These are phyloP conservation scores for Capitulum mitella DNA, from an alignment of 2,888 invertebrate genomes.

Conservation along the genomic window DNA sequence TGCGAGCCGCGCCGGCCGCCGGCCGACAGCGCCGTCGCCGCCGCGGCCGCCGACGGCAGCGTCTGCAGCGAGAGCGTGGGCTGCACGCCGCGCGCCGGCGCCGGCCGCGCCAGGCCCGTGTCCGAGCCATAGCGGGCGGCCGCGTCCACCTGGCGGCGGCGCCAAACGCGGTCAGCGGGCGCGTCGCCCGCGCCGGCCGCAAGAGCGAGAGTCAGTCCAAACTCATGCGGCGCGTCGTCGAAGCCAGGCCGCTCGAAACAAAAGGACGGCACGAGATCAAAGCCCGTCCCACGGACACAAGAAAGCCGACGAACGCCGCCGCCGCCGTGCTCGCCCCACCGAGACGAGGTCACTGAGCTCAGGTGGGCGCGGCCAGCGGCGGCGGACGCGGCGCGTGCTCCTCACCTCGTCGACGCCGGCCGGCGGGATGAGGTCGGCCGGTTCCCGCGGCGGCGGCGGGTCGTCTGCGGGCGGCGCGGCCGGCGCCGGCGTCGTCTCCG, in stretches of 20 bases:
- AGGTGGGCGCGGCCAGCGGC: no score
- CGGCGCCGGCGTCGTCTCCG: background rate
- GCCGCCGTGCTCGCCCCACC: no score
- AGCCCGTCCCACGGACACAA: no score
- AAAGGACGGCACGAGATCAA: no score
- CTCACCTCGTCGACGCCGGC: background rate
- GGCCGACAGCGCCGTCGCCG: background rate
- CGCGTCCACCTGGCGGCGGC: conserved; percentile 6
- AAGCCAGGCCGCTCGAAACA: no score
- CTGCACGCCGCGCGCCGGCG: background rate
- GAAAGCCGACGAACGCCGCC: no score
- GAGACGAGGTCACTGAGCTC: no score
- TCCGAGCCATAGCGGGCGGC: background rate
- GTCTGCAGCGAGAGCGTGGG: background rate
- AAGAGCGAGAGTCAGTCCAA: no score
- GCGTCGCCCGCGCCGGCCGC: background rate
- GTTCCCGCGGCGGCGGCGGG: background rate
- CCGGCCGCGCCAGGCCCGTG: background rate
- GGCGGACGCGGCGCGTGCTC: no score
- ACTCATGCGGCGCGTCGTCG: background rate
- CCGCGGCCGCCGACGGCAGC: background rate
- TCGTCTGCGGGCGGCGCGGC: background rate
- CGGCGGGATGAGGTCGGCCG: background rate
- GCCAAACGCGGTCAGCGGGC: background rate
- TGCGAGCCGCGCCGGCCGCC: background rate